These are phyloP conservation scores for Lontra canadensis DNA, from an alignment of 2,113 vertebrate genomes.

Conservation along the genomic window DNA sequence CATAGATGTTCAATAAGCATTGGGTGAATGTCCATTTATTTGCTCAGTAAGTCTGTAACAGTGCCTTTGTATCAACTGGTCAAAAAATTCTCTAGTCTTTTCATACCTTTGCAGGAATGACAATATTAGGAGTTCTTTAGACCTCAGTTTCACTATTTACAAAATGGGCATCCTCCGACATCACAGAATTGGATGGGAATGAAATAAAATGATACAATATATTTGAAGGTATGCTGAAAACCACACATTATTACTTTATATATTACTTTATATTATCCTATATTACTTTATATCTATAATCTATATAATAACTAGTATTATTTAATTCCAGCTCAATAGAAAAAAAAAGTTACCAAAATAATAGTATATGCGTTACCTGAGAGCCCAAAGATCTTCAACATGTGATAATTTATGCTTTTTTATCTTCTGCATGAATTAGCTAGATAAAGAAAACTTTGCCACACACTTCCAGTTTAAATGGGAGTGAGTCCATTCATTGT, in stretches of 20 bases:
- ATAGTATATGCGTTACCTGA: not conserved
- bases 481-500: not conserved
- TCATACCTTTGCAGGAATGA: not conserved
- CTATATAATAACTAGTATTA: not conserved
- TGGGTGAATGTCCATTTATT: not conserved
- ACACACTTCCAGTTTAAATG: not conserved
- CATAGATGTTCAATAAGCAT: not conserved
- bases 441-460: constrained; percentile 17
- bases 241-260: not conserved
- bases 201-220: not conserved
- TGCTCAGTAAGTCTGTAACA: not conserved
- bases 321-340: not conserved
- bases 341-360: constrained; percentile 16
- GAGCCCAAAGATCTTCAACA: not conserved
- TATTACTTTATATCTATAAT: not conserved
- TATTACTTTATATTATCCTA: too few relatives aligned
- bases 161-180: not conserved
- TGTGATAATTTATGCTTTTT: not conserved
- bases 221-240: constrained; percentile 22
- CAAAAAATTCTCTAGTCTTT: not conserved
- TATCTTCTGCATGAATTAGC: not conserved
- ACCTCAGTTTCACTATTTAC: not conserved
- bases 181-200: not conserved
- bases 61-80: not conserved
- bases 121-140: not conserved